Evolutionary conservation across 2,113 vertebrate species (phyloP), one percentile per base, ranked within the genome.

Genomic region (Anhinga anhinga): DNA sequence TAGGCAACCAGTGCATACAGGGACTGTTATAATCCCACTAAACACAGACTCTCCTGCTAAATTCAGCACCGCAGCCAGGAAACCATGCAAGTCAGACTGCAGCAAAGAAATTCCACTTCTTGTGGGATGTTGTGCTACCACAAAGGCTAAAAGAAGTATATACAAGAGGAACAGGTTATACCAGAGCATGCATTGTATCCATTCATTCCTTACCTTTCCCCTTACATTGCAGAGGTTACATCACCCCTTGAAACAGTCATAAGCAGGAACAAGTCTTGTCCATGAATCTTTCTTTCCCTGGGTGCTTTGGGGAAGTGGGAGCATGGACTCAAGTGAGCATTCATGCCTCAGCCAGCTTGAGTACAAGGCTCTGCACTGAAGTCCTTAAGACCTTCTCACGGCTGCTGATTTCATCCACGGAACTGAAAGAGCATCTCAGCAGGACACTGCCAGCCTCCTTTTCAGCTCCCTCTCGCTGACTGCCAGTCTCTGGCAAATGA

Each of bases 401-500:
- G 95, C 82, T 95, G 92, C 95, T 93, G 97, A 97, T 96, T 96
- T 97, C 94, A 95, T 90, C 96, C 96, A 88, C 4, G 2, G 29
- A 94, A 82, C 95, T 96, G 86, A 98, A 98, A 97, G 90, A 97
- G 97, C 89, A 92, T 95, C 97, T 93, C 97, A 94, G 97, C 96
- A 95, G 97, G 97, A 97, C 87, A 88, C 84, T 93, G 95, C 93
- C 97, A 97, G 96, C 90, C 95, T 96, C 87, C 95, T 89, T 98
- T 98, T 98, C 97, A 98, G 95, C 78, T 94, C 86, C 84, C 86
- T 95, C 96, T 95, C 38, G 1, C 86, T 82, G 88, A 94, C 56
- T 96, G 94, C 96, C 95, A 96, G 97, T 94, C 96, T 95, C 96
- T 94, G 94, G 96, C 94, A 96, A 98, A 96, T 94, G 91, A 97